phyloP scores from a whole-genome alignment of 2,888 invertebrate species.

The Hartigia nigra region DNA sequence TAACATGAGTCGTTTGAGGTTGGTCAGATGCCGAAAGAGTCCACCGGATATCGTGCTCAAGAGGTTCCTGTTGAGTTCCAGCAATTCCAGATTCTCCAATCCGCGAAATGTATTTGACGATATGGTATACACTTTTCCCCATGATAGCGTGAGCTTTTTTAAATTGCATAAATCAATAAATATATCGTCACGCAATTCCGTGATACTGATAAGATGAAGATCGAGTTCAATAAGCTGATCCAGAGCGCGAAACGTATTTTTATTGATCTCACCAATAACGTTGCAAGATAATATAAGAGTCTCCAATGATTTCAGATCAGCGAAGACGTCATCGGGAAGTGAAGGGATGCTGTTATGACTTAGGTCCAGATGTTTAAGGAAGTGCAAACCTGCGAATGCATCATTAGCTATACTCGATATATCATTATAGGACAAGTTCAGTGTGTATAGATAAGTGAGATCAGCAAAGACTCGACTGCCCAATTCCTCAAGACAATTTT shows the following conservation, averaged over 20 bases:
- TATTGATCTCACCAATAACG: constrained; percentile 15
- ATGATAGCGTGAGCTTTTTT: constrained; percentile 7
- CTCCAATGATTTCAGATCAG: constrained; percentile 1
- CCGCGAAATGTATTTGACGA: background rate
- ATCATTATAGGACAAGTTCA: constrained; percentile 17
- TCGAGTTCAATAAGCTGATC: constrained; percentile 11
- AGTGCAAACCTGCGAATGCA: constrained; percentile 12
- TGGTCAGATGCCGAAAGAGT: background rate
- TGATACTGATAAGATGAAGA: constrained; percentile 16
- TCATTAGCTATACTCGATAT: constrained; percentile 13
- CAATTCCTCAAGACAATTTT: constrained; percentile 14
- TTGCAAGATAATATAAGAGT: constrained; percentile 13
- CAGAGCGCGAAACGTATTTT: constrained; percentile 6
- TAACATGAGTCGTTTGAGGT: background rate
- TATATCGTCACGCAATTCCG: constrained; percentile 11
- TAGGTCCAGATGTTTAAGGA: constrained; percentile 14
- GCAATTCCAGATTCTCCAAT: background rate
- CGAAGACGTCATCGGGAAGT: constrained; percentile 5
- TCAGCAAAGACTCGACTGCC: constrained; percentile 5
- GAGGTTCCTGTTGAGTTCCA: background rate
- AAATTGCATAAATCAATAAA: constrained; percentile 11
- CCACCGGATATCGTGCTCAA: background rate
- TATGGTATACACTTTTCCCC: background rate
- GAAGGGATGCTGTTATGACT: constrained; percentile 17
- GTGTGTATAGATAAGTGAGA: constrained; percentile 8